These are phyloP conservation scores for Ranitomeya imitator DNA, from an alignment of 2,113 vertebrate species.

Conservation along the genomic window DNA sequence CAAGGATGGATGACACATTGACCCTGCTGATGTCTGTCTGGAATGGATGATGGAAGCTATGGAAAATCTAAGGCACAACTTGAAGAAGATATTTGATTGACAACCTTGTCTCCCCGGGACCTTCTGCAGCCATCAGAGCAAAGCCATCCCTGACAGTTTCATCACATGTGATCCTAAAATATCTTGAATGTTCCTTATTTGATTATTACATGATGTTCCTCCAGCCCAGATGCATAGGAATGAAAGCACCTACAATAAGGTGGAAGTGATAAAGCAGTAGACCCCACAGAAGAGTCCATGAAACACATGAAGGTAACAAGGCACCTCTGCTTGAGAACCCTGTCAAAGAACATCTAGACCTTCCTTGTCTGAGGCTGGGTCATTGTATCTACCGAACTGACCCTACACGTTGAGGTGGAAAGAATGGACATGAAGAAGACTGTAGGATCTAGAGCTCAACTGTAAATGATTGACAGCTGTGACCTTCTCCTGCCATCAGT, in stretches of 20 bases:
- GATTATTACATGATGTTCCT: not conserved
- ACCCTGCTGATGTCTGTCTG: not conserved
- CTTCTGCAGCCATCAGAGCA: not conserved
- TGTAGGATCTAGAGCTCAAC: not conserved
- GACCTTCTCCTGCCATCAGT: not conserved
- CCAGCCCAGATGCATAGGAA: not conserved
- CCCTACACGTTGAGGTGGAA: not conserved
- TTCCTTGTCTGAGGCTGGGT: not conserved
- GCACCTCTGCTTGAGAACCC: too few species aligned
- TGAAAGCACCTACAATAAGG: not conserved
- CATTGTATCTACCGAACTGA: not conserved
- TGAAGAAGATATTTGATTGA: not conserved
- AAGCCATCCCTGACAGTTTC: not conserved
- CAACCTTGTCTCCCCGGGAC: not conserved
- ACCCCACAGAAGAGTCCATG: not conserved
- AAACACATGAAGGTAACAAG: too few species aligned
- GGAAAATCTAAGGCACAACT: not conserved
- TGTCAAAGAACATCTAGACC: too few species aligned
- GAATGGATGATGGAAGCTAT: not conserved
- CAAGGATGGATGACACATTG: not conserved
- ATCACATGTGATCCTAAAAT: not conserved
- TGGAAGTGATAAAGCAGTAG: not conserved
- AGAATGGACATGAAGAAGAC: not conserved
- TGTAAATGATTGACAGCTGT: constrained; percentile 6
- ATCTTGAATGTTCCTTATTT: not conserved